Conservation (phyloP, 2,888 invertebrate species). For the Achlya flavicornis region DNA sequence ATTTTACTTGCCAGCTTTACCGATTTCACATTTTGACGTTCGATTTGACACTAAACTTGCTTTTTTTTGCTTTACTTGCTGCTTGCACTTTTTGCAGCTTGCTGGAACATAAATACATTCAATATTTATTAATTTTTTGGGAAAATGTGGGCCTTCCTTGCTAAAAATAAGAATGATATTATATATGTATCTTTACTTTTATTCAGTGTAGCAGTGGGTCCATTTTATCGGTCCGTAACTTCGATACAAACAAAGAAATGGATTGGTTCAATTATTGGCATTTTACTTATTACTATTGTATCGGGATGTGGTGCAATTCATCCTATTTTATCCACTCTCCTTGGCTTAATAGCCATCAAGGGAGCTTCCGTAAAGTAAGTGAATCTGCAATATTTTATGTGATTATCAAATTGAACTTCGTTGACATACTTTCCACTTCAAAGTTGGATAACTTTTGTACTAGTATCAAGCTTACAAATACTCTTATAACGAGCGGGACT, state of each 20-base stretch:
- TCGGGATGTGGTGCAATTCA: conserved; percentile 71
- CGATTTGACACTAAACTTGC: too few relatives aligned
- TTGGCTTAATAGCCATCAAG: conserved; percentile 72
- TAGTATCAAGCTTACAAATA: too few relatives aligned
- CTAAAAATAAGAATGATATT: conserved; percentile 89
- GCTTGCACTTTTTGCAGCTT: too few relatives aligned
- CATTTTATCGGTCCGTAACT: conserved; percentile 83
- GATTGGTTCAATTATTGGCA: conserved; percentile 75
- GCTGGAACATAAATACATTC: too few relatives aligned
- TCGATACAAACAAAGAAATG: conserved; percentile 77
- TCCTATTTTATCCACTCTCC: conserved; percentile 64
- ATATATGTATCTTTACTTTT: conserved; percentile 88
- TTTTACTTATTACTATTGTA: conserved; percentile 65
- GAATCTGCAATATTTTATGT: background rate
- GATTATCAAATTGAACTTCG: too few relatives aligned
- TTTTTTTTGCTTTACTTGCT: too few relatives aligned
- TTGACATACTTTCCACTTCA: too few relatives aligned
- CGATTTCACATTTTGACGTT: too few relatives aligned
- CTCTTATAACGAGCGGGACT: too few relatives aligned
- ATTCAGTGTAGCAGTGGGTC: conserved; percentile 87
- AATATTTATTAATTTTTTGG: background rate
- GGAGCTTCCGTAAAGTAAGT: conserved; percentile 64
- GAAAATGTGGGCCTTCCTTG: conserved; percentile 64
- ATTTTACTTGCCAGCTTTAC: too few relatives aligned
- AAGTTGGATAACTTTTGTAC: too few relatives aligned